Evolutionary conservation across 2,797 vertebrate species (phyloP), one percentile per base, ranked within the genome.

Genomic region (Dermochelys coriacea): DNA sequence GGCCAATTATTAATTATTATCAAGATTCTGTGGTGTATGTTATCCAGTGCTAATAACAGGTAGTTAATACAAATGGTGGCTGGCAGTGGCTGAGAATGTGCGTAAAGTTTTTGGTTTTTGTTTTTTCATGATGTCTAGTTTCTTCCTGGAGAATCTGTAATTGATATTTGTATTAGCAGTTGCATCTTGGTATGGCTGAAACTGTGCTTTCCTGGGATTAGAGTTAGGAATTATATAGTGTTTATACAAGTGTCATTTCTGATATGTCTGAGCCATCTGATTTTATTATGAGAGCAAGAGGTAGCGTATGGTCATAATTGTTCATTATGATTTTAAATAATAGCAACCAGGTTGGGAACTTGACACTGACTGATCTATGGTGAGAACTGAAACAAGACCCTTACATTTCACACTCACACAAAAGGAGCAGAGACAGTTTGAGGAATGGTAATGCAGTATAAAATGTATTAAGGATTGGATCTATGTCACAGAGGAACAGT

Each of bases 311-410:
- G 41, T 47, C 74, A 49, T 49, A 80, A 64, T 80, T 84, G 74
- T 75, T 90, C 45, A 3, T 79, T 93, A 86, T 54, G 61, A 71
- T 81, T 93, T 91, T 86, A 68, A 37, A 27, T 90, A 91, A 90
- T 80, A 61, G 91, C 78, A 95, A 89, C 88, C 68, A 75, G 54
- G 15, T 54, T 92, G 68, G 92, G 89, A 97, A 94, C 85, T 84
- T 80, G 41, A 29, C 41, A 27, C 31, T 80, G 80, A 16, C 77
- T 31, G 34, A 78, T 68, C 25, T 75, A 5, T 47, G 54, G 52
- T 19, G 1, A 23, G 12, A 0, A 50, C 25, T 34, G 89, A 93
- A 95, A 94, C 14, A 37, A 85, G 92, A 1, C 2, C 37, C 14
- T 77, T 8, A 7, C 3, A 79, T 89, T 88, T 52, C 85, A 75